These are phyloP conservation scores for Nemotelus pantherinus DNA, from an alignment of 2,888 invertebrate genomes.

Conservation along the genomic window DNA sequence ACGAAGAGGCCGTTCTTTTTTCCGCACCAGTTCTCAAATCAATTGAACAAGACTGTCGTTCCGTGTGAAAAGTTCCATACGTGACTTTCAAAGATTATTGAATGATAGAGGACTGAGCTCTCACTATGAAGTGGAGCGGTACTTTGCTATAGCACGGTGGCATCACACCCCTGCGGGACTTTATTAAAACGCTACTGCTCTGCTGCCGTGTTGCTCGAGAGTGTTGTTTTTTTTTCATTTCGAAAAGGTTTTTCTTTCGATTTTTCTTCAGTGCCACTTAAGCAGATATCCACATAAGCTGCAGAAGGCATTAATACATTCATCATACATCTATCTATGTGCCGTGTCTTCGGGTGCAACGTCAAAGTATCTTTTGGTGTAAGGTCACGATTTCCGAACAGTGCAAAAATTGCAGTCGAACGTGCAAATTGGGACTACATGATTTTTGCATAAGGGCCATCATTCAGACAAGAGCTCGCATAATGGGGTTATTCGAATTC, in stretches of 20 bases:
- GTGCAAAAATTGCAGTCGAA: conserved; percentile 41
- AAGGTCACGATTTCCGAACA: conserved; percentile 39
- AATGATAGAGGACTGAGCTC: conserved; percentile 41
- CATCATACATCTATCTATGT: conserved; percentile 25
- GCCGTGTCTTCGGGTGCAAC: background rate
- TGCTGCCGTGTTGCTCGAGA: background rate
- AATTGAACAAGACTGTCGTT: conserved; percentile 40
- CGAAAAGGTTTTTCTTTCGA: conserved; percentile 28
- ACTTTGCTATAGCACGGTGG: background rate
- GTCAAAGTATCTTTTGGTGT: conserved; percentile 37
- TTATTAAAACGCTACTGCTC: conserved; percentile 37
- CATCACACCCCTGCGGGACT: conserved; percentile 28
- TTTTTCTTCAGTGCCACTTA: conserved; percentile 31
- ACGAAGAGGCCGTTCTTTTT: conserved; percentile 17
- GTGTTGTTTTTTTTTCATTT: conserved; percentile 1
- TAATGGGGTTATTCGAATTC: conserved; percentile 16
- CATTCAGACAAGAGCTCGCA: conserved; percentile 31
- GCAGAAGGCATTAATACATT: conserved; percentile 27
- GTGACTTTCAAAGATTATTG: conserved; percentile 50
- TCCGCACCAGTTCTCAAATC: conserved; percentile 2
- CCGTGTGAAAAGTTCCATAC: conserved; percentile 49
- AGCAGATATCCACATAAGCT: conserved; percentile 29
- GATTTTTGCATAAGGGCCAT: conserved; percentile 35
- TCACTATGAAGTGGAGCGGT: background rate
- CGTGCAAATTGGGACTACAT: conserved; percentile 42